Conservation (phyloP, 2,113 vertebrate genomes). For the Procavia capensis region DNA sequence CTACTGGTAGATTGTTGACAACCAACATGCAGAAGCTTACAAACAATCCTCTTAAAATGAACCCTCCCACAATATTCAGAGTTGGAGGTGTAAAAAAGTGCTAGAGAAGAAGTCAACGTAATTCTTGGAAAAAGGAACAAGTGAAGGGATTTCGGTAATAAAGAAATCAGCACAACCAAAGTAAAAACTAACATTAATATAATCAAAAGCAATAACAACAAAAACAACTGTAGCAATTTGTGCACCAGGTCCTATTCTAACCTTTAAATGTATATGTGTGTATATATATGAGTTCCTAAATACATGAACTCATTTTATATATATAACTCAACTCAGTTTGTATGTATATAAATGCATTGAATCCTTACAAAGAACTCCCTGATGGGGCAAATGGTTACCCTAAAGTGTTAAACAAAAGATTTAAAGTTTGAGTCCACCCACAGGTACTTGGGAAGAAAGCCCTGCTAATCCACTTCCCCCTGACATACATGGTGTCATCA, state of each 20-base stretch:
- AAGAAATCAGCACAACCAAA: slow-evolving; percentile 17
- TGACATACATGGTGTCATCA: too few relatives aligned
- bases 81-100: not conserved
- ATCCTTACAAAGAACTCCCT: not conserved
- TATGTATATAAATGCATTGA: not conserved
- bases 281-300: too few relatives aligned
- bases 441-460: too few relatives aligned
- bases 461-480: too few relatives aligned
- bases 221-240: not conserved
- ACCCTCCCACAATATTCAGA: not conserved
- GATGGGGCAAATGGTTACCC: too few relatives aligned
- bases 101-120: slow-evolving; percentile 31
- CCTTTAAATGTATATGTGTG: not conserved
- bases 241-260: not conserved
- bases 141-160: not conserved
- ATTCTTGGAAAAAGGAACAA: slow-evolving; percentile 47
- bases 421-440: too few relatives aligned
- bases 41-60: slow-evolving; percentile 61
- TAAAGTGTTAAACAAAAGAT: too few relatives aligned
- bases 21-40: slow-evolving; percentile 64
- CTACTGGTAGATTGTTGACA: slow-evolving; percentile 59
- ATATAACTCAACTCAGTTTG: too few relatives aligned
- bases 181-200: not conserved
- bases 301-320: too few relatives aligned
- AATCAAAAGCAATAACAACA: not conserved